Percentiles rank a stretch among this genome's conserved stretches.
Evolutionary conservation across 2,888 invertebrate species (phyloP).

Genomic region (Abrostola tripartita): DNA sequence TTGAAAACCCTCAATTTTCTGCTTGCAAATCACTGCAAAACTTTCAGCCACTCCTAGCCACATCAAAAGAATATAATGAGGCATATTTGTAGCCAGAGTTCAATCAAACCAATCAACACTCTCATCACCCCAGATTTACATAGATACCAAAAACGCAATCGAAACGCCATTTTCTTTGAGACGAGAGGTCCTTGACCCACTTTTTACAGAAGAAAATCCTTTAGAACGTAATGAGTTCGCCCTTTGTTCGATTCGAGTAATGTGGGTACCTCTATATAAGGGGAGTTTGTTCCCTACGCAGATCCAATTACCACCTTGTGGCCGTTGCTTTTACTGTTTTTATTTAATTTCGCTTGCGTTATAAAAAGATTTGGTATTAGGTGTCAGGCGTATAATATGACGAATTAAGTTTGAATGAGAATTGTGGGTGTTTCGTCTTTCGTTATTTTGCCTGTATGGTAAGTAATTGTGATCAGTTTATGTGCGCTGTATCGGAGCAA

Average conservation of each 20-base stretch:
- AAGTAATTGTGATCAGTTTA: no score
- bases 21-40: not conserved
- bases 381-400: constrained; percentile 7
- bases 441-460: not conserved
- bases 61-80: not conserved
- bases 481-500: no score
- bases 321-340: constrained; percentile 29
- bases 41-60: not conserved
- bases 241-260: constrained; percentile 43
- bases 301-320: constrained; percentile 41
- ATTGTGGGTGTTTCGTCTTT: constrained; percentile 1
- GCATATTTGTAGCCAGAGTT: constrained; percentile 4
- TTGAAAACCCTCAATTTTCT: not conserved
- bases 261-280: constrained; percentile 3
- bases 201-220: constrained; percentile 17
- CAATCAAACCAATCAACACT: constrained; percentile 18
- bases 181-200: constrained; percentile 22
- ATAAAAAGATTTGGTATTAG: constrained; percentile 17
- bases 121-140: constrained; percentile 26
- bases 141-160: constrained; percentile 37
- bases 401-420: not conserved
- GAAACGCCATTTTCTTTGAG: constrained; percentile 25
- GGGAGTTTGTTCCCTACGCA: constrained; percentile 26
- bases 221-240: constrained; percentile 31
- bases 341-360: constrained; percentile 35